Evolutionary conservation across 2,888 invertebrate species (phyloP).

Genomic region (Pogonocherus hispidulus): DNA sequence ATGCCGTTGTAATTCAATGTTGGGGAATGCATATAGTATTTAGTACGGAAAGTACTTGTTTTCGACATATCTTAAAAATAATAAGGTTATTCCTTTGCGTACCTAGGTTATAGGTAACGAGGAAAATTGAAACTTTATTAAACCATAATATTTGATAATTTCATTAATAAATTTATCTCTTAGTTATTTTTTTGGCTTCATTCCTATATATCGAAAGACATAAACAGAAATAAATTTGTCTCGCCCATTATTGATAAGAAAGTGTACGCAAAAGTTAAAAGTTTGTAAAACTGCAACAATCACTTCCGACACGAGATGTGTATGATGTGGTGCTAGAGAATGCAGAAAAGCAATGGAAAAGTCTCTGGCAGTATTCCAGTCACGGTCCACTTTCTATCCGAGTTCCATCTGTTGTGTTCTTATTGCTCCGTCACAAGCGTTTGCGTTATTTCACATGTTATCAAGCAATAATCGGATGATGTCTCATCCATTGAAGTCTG

Average conservation of each 20-base stretch:
- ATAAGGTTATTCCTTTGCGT: too few relatives aligned
- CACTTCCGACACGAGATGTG: slow-evolving; percentile 45
- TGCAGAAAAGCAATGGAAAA: slow-evolving; percentile 29
- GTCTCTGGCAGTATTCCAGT: slow-evolving; percentile 43
- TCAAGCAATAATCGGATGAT: slow-evolving; percentile 55
- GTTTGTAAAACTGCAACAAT: slow-evolving; percentile 33
- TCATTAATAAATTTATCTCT: too few relatives aligned
- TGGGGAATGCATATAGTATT: too few relatives aligned
- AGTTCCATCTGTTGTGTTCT: slow-evolving; percentile 53
- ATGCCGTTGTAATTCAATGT: too few relatives aligned
- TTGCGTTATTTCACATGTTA: slow-evolving; percentile 55
- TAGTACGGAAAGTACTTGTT: too few relatives aligned
- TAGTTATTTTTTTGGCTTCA: too few relatives aligned
- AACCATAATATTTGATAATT: too few relatives aligned
- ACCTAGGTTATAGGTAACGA: too few relatives aligned
- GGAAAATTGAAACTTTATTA: too few relatives aligned
- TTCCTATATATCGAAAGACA: too few relatives aligned
- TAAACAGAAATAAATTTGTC: too few relatives aligned
- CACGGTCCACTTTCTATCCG: slow-evolving; percentile 56
- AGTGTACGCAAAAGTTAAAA: slow-evolving; percentile 18
- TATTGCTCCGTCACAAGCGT: slow-evolving; percentile 53
- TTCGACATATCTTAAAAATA: too few relatives aligned
- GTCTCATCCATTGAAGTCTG: slow-evolving; percentile 42
- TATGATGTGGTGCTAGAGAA: slow-evolving; percentile 38
- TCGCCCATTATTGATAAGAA: background rate